These are phyloP conservation scores for Oreochromis aureus DNA, from an alignment of 2,113 vertebrate species.

Conservation along the genomic window DNA sequence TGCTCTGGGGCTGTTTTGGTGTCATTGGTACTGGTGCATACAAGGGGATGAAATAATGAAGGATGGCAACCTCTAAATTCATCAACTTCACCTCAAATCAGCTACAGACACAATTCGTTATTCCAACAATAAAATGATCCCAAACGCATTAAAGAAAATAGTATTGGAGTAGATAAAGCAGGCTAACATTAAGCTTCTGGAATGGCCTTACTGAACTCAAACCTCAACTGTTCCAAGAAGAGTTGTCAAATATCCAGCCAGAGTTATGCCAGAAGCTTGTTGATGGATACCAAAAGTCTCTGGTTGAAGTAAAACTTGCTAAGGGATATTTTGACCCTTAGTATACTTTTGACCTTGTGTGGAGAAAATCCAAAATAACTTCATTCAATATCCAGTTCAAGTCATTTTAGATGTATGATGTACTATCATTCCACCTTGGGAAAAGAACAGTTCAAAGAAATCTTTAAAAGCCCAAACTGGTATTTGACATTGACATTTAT, in stretches of 20 bases:
- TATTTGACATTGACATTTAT: neutral
- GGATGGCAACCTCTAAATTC: neutral
- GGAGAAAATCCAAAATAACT: neutral
- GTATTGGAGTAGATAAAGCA: neutral
- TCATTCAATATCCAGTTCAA: neutral
- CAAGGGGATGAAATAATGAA: neutral
- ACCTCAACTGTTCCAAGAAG: neutral
- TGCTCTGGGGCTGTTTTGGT: neutral
- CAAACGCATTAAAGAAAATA: neutral
- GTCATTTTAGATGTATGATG: fast-evolving
- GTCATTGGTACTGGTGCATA: neutral
- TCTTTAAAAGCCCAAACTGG: neutral
- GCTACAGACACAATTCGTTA: neutral
- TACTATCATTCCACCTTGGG: neutral
- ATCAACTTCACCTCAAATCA: neutral
- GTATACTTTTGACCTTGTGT: neutral
- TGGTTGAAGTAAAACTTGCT: neutral
- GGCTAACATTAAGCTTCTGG: neutral
- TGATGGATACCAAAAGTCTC: neutral
- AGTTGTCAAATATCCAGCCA: neutral
- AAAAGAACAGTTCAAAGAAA: neutral
- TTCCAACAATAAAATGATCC: neutral
- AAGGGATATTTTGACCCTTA: neutral
- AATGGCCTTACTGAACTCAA: neutral
- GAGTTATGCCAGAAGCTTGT: neutral